Evolutionary conservation across 2,797 vertebrate species (phyloP).

Genomic region (Neopelma chrysocephalum): DNA sequence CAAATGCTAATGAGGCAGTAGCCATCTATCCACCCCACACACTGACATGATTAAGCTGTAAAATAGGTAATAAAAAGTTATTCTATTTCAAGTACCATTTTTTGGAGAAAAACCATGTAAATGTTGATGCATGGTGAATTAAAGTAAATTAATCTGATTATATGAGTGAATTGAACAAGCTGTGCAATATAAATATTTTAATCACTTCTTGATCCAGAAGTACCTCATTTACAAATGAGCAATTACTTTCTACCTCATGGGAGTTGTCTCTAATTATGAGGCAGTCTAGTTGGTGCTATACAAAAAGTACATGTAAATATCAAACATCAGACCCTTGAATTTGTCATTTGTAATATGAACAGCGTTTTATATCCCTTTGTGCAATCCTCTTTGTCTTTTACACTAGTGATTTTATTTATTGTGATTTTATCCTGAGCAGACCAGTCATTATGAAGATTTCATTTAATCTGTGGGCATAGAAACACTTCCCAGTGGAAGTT

Average conservation of each 20-base stretch:
- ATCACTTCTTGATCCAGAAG: conserved; percentile 86
- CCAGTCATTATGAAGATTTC: not conserved
- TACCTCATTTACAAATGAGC: conserved; percentile 89
- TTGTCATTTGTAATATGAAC: conserved; percentile 71
- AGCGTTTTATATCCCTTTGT: conserved; percentile 8
- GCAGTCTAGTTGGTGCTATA: conserved; percentile 76
- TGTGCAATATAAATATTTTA: conserved; percentile 92
- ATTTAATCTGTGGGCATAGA: not conserved
- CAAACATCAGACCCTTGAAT: conserved; percentile 76
- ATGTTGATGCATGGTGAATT: conserved; percentile 76
- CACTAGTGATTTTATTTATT: not conserved
- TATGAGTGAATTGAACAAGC: conserved; percentile 80
- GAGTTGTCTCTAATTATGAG: conserved; percentile 81
- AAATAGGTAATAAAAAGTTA: conserved; percentile 61
- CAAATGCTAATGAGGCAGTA: conserved; percentile 25
- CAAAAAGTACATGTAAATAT: conserved; percentile 81
- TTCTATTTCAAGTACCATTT: conserved; percentile 74
- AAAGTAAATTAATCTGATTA: conserved; percentile 82
- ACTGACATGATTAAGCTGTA: conserved; percentile 43
- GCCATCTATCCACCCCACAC: not conserved
- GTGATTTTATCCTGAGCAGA: not conserved
- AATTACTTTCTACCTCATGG: conserved; percentile 86
- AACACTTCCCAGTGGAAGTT: not conserved
- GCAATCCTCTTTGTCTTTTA: not conserved
- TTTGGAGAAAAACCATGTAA: conserved; percentile 61